phyloP scores from a whole-genome alignment of 2,797 vertebrate genomes.

The Hydrophis major region DNA sequence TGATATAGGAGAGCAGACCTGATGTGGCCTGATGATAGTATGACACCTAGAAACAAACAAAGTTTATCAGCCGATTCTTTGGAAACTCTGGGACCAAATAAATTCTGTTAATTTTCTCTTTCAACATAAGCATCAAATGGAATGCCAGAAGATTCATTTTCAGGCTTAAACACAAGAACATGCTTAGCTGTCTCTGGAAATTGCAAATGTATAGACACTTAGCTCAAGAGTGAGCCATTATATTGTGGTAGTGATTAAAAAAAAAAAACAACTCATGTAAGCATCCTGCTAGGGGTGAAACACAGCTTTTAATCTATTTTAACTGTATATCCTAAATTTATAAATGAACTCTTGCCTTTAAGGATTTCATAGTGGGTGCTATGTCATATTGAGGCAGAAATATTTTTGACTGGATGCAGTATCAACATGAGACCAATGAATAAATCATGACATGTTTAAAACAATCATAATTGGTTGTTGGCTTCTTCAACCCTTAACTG shows the following conservation, averaged over 20 bases:
- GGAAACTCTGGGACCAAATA: not conserved
- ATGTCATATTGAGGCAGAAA: not conserved
- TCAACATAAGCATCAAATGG: accelerated
- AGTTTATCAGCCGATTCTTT: not conserved
- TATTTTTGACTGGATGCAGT: not conserved
- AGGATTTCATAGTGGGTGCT: not conserved
- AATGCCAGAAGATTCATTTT: not conserved
- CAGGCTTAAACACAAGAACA: not conserved
- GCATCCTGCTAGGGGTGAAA: not conserved
- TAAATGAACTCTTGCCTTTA: not conserved
- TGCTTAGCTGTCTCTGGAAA: not conserved
- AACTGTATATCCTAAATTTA: not conserved
- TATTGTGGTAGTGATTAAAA: not conserved
- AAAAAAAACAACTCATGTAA: not conserved
- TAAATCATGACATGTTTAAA: not conserved
- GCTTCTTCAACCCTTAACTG: not conserved
- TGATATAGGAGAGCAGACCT: slow-evolving; percentile 86
- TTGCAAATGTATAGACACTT: not conserved
- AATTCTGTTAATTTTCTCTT: not conserved
- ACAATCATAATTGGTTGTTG: not conserved
- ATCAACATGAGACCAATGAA: not conserved
- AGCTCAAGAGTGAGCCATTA: not conserved
- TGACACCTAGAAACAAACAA: slow-evolving; percentile 78
- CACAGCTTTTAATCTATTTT: not conserved
- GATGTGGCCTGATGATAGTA: slow-evolving; percentile 95